Evolutionary conservation across 92 coral and sea anemone species (phyloP).

Genomic region (Parazoanthus darwini): DNA sequence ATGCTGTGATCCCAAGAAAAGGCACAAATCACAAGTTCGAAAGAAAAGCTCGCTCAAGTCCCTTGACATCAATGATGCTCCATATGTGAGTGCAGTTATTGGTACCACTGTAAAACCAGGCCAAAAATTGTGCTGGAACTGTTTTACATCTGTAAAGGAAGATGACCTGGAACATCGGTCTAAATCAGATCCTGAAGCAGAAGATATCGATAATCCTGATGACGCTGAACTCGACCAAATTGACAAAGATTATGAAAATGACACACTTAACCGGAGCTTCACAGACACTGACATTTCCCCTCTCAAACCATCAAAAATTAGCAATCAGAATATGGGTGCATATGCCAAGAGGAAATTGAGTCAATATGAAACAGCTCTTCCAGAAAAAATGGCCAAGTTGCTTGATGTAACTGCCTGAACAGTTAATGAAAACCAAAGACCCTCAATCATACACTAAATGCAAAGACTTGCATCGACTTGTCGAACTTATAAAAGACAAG

Average conservation of each 20-base stretch:
- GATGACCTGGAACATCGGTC: conserved; percentile 23
- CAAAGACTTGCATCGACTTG: conserved; percentile 15
- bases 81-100: conserved; percentile 38
- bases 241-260: conserved; percentile 33
- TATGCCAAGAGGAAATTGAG: conserved; percentile 34
- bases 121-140: conserved; percentile 29
- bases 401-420: conserved; percentile 33
- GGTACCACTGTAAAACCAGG: conserved; percentile 39
- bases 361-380: conserved; percentile 20
- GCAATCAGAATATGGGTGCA: conserved; percentile 11
- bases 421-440: conserved; percentile 25
- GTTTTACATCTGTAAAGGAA: conserved; percentile 25
- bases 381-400: conserved; percentile 38
- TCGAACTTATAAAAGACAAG: conserved; percentile 15
- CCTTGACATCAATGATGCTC: conserved; percentile 40
- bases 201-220: background rate
- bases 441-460: conserved; percentile 24
- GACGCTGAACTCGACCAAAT: conserved; percentile 11
- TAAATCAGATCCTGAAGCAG: conserved; percentile 34
- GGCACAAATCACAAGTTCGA: conserved; percentile 38
- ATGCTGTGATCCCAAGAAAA: conserved; percentile 39
- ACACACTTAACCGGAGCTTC: conserved; percentile 30
- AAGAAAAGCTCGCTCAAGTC: conserved; percentile 35
- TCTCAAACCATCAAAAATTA: conserved; percentile 25
- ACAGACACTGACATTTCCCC: conserved; percentile 14